Percentiles rank a stretch among this genome's conserved stretches.
Evolutionary conservation across 2,113 vertebrate species (phyloP).

Genomic region (Hippocampus guttulatus): DNA sequence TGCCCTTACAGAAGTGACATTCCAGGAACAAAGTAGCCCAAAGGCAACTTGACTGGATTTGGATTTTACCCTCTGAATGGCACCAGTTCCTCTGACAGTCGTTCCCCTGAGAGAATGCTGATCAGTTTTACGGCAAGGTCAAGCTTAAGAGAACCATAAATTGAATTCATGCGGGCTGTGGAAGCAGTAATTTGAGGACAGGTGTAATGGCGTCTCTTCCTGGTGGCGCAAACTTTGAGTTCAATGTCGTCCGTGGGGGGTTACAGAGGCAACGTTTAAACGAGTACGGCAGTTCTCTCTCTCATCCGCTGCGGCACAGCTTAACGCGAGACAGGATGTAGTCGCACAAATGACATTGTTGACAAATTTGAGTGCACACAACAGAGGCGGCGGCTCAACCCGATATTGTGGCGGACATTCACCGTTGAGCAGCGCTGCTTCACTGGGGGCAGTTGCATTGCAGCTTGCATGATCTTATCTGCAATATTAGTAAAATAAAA

Average conservation of each 20-base stretch:
- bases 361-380: not conserved
- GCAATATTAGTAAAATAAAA: too few species aligned
- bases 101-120: not conserved
- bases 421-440: not conserved
- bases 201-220: conserved; percentile 1
- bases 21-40: not conserved
- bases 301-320: not conserved
- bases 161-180: conserved; percentile 1
- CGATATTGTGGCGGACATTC: not conserved
- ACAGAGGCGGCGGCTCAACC: not conserved
- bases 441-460: not conserved
- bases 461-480: not conserved
- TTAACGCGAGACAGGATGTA: not conserved
- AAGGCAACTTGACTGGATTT: conserved; percentile 4
- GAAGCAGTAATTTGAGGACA: conserved; percentile 10
- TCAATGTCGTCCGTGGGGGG: not conserved
- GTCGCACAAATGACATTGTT: not conserved
- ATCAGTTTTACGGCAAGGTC: conserved; percentile 16
- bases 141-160: not conserved
- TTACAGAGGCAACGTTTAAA: not conserved
- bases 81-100: not conserved
- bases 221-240: not conserved
- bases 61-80: not conserved
- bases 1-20: not conserved
- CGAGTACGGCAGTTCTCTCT: too few species aligned